phyloP scores from a whole-genome alignment of 2,113 vertebrate species.

The Grallaria varia region DNA sequence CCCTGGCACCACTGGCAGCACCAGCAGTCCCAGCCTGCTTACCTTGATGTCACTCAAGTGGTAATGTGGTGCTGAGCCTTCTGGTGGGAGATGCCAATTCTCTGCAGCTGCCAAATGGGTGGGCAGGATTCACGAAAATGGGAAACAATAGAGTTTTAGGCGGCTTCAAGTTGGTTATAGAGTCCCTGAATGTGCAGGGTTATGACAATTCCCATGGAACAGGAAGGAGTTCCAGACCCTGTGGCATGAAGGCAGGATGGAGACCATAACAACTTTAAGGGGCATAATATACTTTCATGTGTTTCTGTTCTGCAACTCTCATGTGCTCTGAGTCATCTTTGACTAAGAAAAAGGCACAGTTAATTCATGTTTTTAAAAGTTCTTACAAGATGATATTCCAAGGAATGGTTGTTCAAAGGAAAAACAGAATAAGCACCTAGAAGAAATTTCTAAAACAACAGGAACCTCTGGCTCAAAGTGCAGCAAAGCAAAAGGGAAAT shows the following conservation, averaged over 20 bases:
- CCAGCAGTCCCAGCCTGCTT: fast-evolving
- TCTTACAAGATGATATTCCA: neutral
- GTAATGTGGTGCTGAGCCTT: fast-evolving
- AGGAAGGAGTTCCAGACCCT: too few relatives aligned
- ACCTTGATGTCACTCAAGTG: fast-evolving
- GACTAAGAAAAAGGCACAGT: neutral
- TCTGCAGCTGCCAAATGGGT: neutral
- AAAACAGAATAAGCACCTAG: neutral
- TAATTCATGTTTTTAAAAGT: neutral
- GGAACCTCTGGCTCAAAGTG: neutral
- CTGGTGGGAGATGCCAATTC: neutral
- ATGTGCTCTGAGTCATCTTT: neutral
- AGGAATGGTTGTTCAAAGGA: neutral
- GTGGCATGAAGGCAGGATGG: neutral
- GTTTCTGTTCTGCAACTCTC: neutral
- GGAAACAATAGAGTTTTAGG: neutral
- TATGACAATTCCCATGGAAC: neutral
- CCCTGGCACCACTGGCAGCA: neutral
- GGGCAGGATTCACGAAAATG: neutral
- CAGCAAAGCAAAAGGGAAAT: neutral
- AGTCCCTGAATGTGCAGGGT: neutral
- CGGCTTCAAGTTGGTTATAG: neutral
- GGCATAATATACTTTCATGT: neutral
- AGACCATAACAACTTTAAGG: neutral
- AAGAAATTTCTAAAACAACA: neutral